Evolutionary conservation across 2,888 invertebrate species (phyloP).

Genomic region (Apeira syringaria): DNA sequence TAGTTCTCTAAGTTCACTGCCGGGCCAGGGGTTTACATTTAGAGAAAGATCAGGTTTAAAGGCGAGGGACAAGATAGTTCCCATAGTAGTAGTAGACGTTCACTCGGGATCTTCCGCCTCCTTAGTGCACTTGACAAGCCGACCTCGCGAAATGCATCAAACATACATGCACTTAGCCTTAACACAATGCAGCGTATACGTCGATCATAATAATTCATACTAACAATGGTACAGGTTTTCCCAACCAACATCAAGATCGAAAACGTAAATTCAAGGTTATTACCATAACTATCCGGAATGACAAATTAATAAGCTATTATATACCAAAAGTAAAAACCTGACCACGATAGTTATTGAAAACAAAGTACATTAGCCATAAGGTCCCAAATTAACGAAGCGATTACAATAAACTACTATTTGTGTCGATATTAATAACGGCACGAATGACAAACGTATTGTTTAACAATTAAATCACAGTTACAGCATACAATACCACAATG

Average conservation of each 20-base stretch:
- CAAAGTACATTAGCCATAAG: too few species aligned
- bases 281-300: neutral
- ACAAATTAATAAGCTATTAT: neutral
- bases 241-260: slow-evolving; percentile 6
- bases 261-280: slow-evolving; percentile 1
- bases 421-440: too few species aligned
- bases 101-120: neutral
- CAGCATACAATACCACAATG: too few species aligned
- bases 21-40: too few species aligned
- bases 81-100: too few species aligned
- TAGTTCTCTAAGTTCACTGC: too few species aligned
- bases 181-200: slow-evolving; percentile 2
- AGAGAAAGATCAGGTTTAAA: too few species aligned
- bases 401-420: too few species aligned
- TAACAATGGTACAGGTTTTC: slow-evolving; percentile 5
- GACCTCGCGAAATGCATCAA: neutral
- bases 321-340: neutral
- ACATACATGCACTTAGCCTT: slow-evolving; percentile 1
- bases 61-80: too few species aligned
- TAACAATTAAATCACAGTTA: too few species aligned
- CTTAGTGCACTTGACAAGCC: neutral
- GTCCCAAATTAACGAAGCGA: too few species aligned
- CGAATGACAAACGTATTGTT: too few species aligned
- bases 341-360: neutral
- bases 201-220: neutral